Conservation (phyloP, 2,797 vertebrate species). For the Eutrigla gurnardus region DNA sequence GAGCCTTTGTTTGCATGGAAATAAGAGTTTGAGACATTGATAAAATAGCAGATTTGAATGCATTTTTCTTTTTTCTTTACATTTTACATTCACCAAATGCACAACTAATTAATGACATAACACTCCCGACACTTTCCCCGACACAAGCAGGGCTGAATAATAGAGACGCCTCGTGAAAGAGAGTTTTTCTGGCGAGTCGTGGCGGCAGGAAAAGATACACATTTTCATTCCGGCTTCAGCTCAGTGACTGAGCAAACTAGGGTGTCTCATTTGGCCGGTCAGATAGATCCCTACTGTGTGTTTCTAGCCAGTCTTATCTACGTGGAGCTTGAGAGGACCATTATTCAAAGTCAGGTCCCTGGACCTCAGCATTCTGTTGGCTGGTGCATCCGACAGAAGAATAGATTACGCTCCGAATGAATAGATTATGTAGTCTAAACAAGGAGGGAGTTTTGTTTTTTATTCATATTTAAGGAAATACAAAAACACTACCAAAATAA, state of each 20-base stretch:
- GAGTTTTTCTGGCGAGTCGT: conserved; percentile 16
- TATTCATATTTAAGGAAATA: neutral
- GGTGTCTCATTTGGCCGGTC: conserved; percentile 64
- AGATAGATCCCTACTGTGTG: conserved; percentile 65
- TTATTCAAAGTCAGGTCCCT: conserved; percentile 72
- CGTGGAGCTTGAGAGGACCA: conserved; percentile 49
- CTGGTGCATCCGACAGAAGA: conserved; percentile 44
- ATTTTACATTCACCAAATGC: neutral
- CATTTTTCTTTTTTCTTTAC: neutral
- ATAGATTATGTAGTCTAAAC: conserved; percentile 10
- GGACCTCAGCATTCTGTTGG: conserved; percentile 47
- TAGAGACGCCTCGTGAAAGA: conserved; percentile 26
- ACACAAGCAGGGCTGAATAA: conserved; percentile 21
- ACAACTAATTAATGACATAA: neutral
- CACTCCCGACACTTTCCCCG: neutral
- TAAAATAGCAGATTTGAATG: neutral
- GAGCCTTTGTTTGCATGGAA: neutral
- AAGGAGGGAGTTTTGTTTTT: neutral
- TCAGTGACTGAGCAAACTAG: conserved; percentile 65
- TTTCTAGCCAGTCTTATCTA: conserved; percentile 64
- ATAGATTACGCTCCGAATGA: conserved; percentile 46
- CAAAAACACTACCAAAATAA: neutral
- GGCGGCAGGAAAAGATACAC: conserved; percentile 49
- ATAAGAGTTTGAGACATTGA: neutral
- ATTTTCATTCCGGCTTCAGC: conserved; percentile 59